These are phyloP conservation scores for Cossypha dichroa DNA, from an alignment of 2,797 vertebrate genomes.

Conservation along the genomic window DNA sequence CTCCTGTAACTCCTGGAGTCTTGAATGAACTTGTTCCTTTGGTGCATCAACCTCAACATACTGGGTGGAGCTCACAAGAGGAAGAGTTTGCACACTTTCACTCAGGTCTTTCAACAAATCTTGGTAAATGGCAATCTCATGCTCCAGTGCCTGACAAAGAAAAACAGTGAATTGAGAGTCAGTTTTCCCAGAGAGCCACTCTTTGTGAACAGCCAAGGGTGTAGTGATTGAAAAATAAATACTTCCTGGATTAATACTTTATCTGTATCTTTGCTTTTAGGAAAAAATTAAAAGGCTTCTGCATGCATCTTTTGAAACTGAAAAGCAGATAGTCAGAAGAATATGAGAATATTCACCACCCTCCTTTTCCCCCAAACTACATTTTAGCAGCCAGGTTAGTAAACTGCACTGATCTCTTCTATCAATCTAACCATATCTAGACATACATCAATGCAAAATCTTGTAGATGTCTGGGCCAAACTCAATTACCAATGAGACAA, in stretches of 20 bases:
- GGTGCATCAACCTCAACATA: slow-evolving; percentile 75
- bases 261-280: neutral
- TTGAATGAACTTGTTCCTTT: slow-evolving; percentile 71
- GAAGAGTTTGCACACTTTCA: slow-evolving; percentile 64
- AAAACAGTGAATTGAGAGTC: neutral
- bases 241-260: neutral
- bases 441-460: neutral
- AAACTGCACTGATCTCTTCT: neutral
- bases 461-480: neutral
- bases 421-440: neutral
- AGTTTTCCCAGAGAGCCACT: neutral
- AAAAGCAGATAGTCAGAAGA: neutral
- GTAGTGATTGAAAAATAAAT: neutral
- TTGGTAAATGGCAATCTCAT: slow-evolving; percentile 80
- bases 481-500: neutral
- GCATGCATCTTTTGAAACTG: neutral
- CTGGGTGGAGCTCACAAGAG: slow-evolving; percentile 44
- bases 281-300: neutral
- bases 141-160: slow-evolving; percentile 78
- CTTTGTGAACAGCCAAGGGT: neutral
- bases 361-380: neutral
- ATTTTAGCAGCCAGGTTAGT: neutral
- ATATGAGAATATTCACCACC: neutral
- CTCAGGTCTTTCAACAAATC: slow-evolving; percentile 76
- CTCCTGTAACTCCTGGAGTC: slow-evolving; percentile 78